A percentile compares a stretch with the other conserved stretches of the same genome.
Conservation (phyloP, 2,888 invertebrate species). For the Limulus polyphemus region DNA sequence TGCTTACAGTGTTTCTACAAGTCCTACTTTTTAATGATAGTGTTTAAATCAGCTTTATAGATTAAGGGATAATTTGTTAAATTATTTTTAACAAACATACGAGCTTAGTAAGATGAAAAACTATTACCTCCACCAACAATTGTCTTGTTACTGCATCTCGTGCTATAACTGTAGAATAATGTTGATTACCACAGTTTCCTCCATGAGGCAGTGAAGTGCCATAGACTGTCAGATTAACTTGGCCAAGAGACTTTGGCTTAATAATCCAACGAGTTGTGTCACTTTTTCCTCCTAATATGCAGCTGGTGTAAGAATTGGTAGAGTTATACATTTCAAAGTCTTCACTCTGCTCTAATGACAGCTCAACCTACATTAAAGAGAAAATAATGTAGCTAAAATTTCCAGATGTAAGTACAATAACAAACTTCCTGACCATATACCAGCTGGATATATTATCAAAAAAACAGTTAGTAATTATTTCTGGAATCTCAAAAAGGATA, state of each 20-base stretch:
- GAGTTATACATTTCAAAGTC: slow-evolving; percentile 7
- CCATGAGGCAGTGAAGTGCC: too few species aligned
- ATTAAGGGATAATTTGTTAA: too few species aligned
- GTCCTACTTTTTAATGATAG: too few species aligned
- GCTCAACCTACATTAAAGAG: slow-evolving; percentile 6
- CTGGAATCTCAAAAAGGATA: too few species aligned
- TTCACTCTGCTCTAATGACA: slow-evolving; percentile 11
- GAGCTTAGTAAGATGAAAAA: too few species aligned
- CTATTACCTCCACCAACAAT: slow-evolving; percentile 44
- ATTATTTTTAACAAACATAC: too few species aligned
- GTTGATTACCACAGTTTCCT: slow-evolving; percentile 28
- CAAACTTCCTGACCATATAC: too few species aligned
- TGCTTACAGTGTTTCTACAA: too few species aligned
- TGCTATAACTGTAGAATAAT: slow-evolving; percentile 5
- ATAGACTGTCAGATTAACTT: slow-evolving; percentile 29
- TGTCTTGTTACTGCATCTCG: slow-evolving; percentile 52
- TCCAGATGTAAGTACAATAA: too few species aligned
- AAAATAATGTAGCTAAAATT: background rate
- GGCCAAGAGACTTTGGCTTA: slow-evolving; percentile 31
- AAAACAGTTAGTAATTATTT: too few species aligned
- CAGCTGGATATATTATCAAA: too few species aligned
- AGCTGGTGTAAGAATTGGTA: slow-evolving; percentile 8
- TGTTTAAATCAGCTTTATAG: too few species aligned
- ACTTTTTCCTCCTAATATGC: slow-evolving; percentile 13
- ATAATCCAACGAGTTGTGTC: slow-evolving; percentile 27